phyloP scores from a whole-genome alignment of 92 coral and sea anemone species.

The Palythoa grandis region DNA sequence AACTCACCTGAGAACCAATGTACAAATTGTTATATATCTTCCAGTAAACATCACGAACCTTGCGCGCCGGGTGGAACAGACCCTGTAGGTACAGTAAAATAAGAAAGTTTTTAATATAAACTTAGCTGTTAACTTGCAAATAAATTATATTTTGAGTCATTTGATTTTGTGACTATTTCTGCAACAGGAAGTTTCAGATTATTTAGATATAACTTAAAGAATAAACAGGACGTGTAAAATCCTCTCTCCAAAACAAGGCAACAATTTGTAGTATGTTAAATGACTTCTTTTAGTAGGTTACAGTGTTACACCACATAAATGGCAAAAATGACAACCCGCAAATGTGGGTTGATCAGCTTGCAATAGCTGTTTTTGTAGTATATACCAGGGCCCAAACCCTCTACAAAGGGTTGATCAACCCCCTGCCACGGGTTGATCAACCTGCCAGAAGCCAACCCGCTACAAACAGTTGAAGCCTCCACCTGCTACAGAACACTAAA shows the following conservation, averaged over 20 bases:
- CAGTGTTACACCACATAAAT: no score
- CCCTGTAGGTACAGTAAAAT: constrained; percentile 61
- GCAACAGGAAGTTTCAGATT: not conserved
- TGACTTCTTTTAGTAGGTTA: no score
- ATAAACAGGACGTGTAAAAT: not conserved
- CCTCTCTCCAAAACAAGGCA: not conserved
- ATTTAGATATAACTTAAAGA: not conserved
- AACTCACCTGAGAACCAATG: constrained; percentile 96
- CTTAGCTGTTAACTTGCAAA: not conserved
- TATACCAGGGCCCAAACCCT: no score
- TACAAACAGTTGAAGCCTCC: no score
- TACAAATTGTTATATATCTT: constrained; percentile 96
- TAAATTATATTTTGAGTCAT: not conserved
- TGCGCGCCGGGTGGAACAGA: constrained; percentile 97
- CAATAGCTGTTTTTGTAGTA: no score
- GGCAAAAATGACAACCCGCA: no score
- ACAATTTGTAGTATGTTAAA: no score
- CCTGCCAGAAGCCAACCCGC: no score
- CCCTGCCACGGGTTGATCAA: no score
- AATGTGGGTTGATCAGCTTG: no score
- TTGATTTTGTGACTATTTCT: not conserved
- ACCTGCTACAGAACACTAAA: no score
- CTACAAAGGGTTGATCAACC: no score
- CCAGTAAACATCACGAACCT: constrained; percentile 99
- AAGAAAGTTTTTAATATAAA: not conserved